phyloP scores from a whole-genome alignment of 2,888 invertebrate species.

The Pyrgus malvae region DNA sequence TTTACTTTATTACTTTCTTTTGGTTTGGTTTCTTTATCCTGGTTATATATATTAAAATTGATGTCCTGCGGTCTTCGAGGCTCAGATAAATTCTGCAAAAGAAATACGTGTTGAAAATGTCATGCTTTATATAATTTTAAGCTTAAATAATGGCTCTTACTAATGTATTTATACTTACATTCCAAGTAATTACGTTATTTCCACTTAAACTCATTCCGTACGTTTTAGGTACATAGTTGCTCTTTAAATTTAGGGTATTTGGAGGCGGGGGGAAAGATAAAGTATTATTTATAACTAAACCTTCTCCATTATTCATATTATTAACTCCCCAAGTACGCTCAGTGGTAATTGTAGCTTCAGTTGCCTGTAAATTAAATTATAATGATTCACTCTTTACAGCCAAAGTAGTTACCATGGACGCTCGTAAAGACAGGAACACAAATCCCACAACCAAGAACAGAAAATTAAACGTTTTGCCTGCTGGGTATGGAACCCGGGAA shows the following conservation, averaged over 20 bases:
- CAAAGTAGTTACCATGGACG: not conserved
- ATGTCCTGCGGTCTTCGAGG: not conserved
- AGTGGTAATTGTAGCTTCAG: not conserved
- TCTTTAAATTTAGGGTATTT: not conserved
- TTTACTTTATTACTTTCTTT: not conserved
- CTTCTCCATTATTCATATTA: not conserved
- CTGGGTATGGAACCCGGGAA: no score
- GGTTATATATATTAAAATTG: not conserved
- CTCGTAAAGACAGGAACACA: not conserved
- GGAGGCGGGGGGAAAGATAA: constrained; percentile 12
- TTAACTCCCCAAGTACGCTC: not conserved
- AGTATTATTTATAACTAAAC: constrained; percentile 6
- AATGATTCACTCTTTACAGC: not conserved
- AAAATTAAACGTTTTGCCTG: no score
- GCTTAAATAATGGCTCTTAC: not conserved
- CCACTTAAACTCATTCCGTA: constrained; percentile 12
- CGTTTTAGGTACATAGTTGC: constrained; percentile 1
- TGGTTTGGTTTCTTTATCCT: not conserved
- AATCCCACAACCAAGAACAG: no score
- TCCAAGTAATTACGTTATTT: constrained; percentile 10
- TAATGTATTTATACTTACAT: not conserved
- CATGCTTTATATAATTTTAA: not conserved
- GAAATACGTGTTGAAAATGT: not conserved
- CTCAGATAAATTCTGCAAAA: not conserved
- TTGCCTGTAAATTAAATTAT: not conserved